Conservation (phyloP, 2,797 vertebrate species). For the Rhinoraja longicauda region DNA sequence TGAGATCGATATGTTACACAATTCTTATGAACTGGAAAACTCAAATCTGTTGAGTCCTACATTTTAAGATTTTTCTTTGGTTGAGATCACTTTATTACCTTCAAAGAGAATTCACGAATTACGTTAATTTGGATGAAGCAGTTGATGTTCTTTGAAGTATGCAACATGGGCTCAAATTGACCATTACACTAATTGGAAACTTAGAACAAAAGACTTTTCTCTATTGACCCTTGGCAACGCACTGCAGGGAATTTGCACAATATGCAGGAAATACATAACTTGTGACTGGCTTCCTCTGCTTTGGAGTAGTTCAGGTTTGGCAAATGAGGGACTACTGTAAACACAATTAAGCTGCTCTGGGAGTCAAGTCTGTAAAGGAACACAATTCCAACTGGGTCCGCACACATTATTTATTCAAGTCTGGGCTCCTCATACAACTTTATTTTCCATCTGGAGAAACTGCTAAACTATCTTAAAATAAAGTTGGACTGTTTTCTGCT, state of each 20-base stretch:
- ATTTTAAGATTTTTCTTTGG: background rate
- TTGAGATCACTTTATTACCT: background rate
- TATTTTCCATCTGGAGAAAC: background rate
- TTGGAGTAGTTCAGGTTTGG: background rate
- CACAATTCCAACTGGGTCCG: background rate
- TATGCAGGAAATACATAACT: background rate
- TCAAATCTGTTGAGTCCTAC: background rate
- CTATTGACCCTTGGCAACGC: background rate
- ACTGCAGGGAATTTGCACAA: conserved; percentile 14
- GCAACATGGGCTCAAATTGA: background rate
- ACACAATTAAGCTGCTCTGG: background rate
- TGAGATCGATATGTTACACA: background rate
- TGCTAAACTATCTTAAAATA: background rate
- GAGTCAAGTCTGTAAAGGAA: background rate
- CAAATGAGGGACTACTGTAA: background rate
- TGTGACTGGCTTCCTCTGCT: conserved; percentile 11
- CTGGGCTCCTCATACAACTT: background rate
- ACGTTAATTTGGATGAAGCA: conserved; percentile 23
- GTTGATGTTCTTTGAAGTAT: conserved; percentile 14
- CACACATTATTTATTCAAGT: too few species aligned
- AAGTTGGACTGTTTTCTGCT: background rate
- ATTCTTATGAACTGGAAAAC: background rate
- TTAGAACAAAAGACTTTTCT: conserved; percentile 9
- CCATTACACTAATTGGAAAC: conserved; percentile 10
- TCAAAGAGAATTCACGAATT: conserved; percentile 3